A percentile compares a stretch with the other conserved stretches of the same genome.
Evolutionary conservation across 2,888 invertebrate genomes (phyloP).

Genomic region (Nysson spinosus): DNA sequence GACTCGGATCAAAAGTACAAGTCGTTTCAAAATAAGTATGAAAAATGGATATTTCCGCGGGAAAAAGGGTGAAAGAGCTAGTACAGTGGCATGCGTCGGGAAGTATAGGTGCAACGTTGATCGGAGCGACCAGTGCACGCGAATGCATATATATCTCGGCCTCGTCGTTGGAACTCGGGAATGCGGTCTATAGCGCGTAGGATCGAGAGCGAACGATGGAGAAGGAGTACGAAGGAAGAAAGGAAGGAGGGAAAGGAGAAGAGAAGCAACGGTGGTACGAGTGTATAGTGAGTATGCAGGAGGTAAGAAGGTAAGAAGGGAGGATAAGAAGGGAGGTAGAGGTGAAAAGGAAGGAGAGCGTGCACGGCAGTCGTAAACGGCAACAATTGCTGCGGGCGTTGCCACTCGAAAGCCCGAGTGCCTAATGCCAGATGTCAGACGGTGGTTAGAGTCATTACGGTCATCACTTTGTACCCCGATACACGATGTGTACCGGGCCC

Average conservation of each 20-base stretch:
- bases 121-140: slow-evolving; percentile 58
- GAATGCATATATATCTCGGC: slow-evolving; percentile 64
- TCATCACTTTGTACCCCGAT: slow-evolving; percentile 69
- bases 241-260: slow-evolving; percentile 9
- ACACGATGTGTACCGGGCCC: slow-evolving; percentile 43
- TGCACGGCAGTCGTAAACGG: slow-evolving; percentile 68
- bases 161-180: slow-evolving; percentile 65
- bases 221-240: slow-evolving; percentile 37
- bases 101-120: slow-evolving; percentile 36
- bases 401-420: slow-evolving; percentile 68
- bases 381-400: slow-evolving; percentile 74
- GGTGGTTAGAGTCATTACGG: slow-evolving; percentile 72
- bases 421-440: slow-evolving; percentile 74
- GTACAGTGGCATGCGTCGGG: slow-evolving; percentile 33
- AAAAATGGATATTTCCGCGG: slow-evolving; percentile 9
- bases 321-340: slow-evolving; percentile 20
- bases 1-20: too few species aligned
- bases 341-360: slow-evolving; percentile 38
- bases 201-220: slow-evolving; percentile 60
- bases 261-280: slow-evolving; percentile 14
- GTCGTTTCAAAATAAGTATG: too few species aligned
- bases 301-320: slow-evolving; percentile 14
- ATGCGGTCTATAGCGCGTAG: slow-evolving; percentile 66
- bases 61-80: not conserved
- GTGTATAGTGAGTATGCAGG: not conserved